Evolutionary conservation across 2,113 vertebrate genomes (phyloP), one percentile per base, ranked within the genome.

Genomic region (Xiphophorus couchianus): DNA sequence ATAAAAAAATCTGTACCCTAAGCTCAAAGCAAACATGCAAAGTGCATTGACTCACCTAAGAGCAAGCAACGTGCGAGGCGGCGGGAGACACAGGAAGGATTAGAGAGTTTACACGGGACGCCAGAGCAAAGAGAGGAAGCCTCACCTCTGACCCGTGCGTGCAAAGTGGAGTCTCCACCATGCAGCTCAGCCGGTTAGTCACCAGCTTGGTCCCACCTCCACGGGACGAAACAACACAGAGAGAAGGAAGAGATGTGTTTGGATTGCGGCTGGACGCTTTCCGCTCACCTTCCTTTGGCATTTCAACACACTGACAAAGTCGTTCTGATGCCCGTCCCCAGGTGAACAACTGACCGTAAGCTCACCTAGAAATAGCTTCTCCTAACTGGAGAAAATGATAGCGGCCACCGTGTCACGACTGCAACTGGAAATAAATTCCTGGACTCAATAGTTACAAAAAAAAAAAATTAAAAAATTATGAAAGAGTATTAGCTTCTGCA

Each of bases 41-140:
- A 73, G 29, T 29, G 5, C 4, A 10, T 39, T 31, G 80, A 86
- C 88, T 90, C 75, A 90, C 90, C 90, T 81, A 51, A 19, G n/a
- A 62, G 51, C 65, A 62, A 64, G 69, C 22, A n/a, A 69, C 51
- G 28, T 71, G 27, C 7, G 19, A 69, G 63, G 63, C 82, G 63
- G 14, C 14, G n/a, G 17, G 54, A 66, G 69, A 62, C 7, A 1
- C 17, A 83, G 83, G 74, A 81, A 76, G 80, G 80, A 85, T 66
- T 67, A 73, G 14, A 58, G 11, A 42, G 80, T 79, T 48, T 28
- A 48, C 37, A 27, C 25, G 0, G 13, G 37, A 30, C 12, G 6
- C 62, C 31, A 19, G 28, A 75, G 39, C 69, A 17, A 37, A 37
- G 33, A 66, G 78, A 85, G 84, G 84, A 81, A 88, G 66, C 28